Evolutionary conservation across 2,797 vertebrate genomes (phyloP).

Genomic region (Tapera naevia): DNA sequence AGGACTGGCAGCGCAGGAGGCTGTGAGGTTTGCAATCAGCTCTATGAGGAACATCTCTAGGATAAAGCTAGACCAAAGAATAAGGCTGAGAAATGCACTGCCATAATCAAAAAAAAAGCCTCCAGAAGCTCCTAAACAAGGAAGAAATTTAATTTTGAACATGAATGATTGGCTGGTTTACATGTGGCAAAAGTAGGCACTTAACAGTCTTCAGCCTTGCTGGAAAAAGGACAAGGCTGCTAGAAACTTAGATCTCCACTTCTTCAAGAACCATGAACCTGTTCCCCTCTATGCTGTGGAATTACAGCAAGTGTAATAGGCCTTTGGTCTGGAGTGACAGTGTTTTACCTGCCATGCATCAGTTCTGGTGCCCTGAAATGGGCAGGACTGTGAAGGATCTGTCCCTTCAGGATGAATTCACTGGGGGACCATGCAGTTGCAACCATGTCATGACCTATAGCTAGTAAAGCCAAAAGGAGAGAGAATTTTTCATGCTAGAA

Average conservation of each 20-base stretch:
- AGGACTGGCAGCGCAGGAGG: slow-evolving; percentile 5
- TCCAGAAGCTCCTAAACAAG: background rate
- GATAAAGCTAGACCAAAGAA: background rate
- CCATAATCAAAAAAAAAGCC: background rate
- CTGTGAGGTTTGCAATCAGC: background rate
- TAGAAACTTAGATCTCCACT: background rate
- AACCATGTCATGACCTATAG: background rate
- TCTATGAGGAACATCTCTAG: background rate
- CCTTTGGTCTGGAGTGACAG: background rate
- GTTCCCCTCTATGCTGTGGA: background rate
- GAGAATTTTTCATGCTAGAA: background rate
- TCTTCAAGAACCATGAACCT: background rate
- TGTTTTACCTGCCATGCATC: background rate
- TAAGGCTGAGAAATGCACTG: background rate
- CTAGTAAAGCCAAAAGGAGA: background rate
- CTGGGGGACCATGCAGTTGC: background rate
- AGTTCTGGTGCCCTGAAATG: rapidly evolving
- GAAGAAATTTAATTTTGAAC: background rate
- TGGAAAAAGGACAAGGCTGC: background rate
- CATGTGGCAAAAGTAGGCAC: too few species aligned
- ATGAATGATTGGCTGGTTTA: background rate
- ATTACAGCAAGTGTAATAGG: background rate
- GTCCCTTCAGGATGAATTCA: background rate
- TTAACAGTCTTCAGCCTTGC: background rate
- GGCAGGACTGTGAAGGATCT: background rate